Base-by-base conservation (phyloP, 2,113 vertebrate genomes). In the Oryzias celebensis region DNA sequence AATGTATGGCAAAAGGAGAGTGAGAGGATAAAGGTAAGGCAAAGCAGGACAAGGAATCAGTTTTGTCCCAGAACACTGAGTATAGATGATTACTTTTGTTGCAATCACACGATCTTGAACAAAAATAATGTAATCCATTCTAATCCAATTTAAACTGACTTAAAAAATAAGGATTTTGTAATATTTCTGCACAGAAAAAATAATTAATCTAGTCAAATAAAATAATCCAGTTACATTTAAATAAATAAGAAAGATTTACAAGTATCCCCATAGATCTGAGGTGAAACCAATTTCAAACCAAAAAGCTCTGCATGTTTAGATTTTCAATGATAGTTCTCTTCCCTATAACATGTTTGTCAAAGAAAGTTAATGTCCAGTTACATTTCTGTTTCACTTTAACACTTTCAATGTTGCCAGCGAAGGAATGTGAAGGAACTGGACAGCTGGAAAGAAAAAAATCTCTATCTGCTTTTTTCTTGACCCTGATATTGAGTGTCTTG, bases 71-170 rank as follows among this genome's bases (percentile, higher is more conserved):
- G 26, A 62, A 71, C 36, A 63, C n/a, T 5, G 1, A 51, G 55
- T 43, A 31, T 41, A n/a, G 50, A 56, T 51, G 62, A 73, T 69
- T 69, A 58, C 31, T 74, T 72, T 71, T 70, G 48, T 41, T 62
- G 58, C 56, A n/a, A 77, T 59, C 47, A 58, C 66, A 20, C 26
- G 45, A 64, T 54, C 73, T 49, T 51, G 31, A 20, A 51, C 12
- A 41, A 18, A 23, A 67, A 16, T 24, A 74, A 56, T 66, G 76
- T 1, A 71, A 60, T 57, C 65, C 20, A 26, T 36, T 52, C 44
- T 17, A 80, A 78, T 85, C 47, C 49, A 72, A 48, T 78, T 70
- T 18, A 66, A 52, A 65, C 63, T 23, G 15, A 73, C 75, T 61
- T 62, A 31, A 56, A 73, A 56, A 73, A 36, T 59, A 17, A 51